Percentiles rank a stretch among this genome's conserved stretches.
Conservation (phyloP, 2,797 vertebrate genomes). For the Malacoctenus gilli region DNA sequence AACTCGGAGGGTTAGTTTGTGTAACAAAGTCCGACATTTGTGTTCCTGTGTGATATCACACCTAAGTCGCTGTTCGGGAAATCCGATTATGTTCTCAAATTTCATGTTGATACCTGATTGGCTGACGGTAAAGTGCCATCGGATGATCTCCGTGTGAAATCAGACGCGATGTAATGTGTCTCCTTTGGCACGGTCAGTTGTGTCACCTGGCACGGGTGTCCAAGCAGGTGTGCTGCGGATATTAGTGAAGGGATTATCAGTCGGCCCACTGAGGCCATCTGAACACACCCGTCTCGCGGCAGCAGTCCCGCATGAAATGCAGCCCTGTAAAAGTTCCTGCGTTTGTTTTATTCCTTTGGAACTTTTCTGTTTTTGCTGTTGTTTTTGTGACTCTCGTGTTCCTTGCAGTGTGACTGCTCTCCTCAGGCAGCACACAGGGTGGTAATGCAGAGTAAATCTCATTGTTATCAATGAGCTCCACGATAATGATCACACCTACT, state of each 20-base stretch:
- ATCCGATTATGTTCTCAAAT: constrained; percentile 15
- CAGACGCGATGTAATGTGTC: constrained; percentile 43
- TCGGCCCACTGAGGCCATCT: constrained; percentile 70
- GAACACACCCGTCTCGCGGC: constrained; percentile 37
- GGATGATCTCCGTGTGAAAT: constrained; percentile 26
- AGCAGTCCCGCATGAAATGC: constrained; percentile 39
- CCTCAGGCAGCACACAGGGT: background rate
- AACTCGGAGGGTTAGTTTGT: background rate
- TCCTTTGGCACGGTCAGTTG: constrained; percentile 47
- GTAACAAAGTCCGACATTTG: background rate
- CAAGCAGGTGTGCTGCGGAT: constrained; percentile 67
- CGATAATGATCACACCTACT: constrained; percentile 5
- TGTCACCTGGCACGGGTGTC: constrained; percentile 56
- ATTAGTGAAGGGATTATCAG: constrained; percentile 73
- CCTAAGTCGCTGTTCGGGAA: constrained; percentile 5
- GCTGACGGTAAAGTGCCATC: constrained; percentile 12
- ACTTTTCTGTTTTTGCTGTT: constrained; percentile 2
- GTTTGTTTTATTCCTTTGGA: background rate
- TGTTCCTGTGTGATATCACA: background rate
- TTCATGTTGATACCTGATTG: constrained; percentile 25
- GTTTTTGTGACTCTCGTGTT: constrained; percentile 9
- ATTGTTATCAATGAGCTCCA: constrained; percentile 22
- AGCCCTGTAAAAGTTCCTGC: constrained; percentile 28
- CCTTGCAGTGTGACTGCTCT: constrained; percentile 7
- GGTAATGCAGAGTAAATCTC: constrained; percentile 8